Base-by-base conservation (phyloP, 1,140 invertebrate genomes). In the Alviniconcha marisindica region DNA sequence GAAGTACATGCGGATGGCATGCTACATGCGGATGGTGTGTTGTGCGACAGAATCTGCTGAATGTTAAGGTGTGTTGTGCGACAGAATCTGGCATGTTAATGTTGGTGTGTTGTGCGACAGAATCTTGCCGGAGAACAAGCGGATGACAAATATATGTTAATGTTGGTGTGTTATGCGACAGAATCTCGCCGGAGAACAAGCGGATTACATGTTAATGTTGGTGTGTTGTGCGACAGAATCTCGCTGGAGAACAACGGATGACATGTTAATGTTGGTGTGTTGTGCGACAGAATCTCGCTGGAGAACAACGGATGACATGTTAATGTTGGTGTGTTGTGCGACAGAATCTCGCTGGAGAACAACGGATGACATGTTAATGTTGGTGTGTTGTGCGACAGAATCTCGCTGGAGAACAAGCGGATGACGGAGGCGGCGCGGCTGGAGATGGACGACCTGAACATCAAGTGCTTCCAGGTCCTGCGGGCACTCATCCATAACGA, bases 401-500 rank as follows among this genome's bases (percentile, higher is more conserved):
- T 92, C 51, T 90, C 90, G 0, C 83, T 87, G 38, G 88, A 88
- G 38, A 79, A 87, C 51, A 90, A 88, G 60, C 76, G 90, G 54
- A 76, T 91, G 85, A 86, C 89, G 77, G 90, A 92, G 60, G 69
- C 85, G 28, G 90, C 89, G 0, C 85, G 89, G n/a, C 79, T 89
- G 74, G 91, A 92, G 77, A 89, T 90, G 88, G 92, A 93, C 69
- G 91, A 92, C 28, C 84, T 93, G n/a, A 92, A 93, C 84, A 91
- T 93, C 28, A 92, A 92, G 74, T 92, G 90, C 84, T 86, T 93
- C 54, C 91, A 93, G 83, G 85, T 93, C 18, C 86, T 93, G 5
- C 63, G 93, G 24, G 92, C 91, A 10, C 84, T 93, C 15, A 90
- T 93, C 38, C 93, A 93, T 86, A 93, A 93, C 80, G 92, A 93